Conservation (phyloP, 2,797 vertebrate genomes). For the Sebastes hubbsi region DNA sequence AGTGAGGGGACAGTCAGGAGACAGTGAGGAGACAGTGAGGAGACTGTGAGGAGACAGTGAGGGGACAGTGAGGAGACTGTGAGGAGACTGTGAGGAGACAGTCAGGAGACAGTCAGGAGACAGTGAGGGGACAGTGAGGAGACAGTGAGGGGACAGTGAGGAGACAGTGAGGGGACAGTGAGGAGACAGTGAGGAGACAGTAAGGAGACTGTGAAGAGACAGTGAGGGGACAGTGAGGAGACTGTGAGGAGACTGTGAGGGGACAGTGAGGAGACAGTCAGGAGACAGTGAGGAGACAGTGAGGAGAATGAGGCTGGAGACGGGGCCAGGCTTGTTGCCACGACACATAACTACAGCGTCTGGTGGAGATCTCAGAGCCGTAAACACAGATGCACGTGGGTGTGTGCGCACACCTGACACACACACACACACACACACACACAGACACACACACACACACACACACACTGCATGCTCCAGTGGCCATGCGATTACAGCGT, state of each 20-base stretch:
- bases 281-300: too few species aligned
- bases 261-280: not conserved
- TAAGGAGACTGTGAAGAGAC: not conserved
- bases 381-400: not conserved
- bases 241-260: not conserved
- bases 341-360: constrained; percentile 16
- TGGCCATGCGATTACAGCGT: constrained; percentile 55
- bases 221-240: not conserved
- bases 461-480: constrained; percentile 45
- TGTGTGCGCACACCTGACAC: constrained; percentile 28
- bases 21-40: not conserved
- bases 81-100: not conserved
- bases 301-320: not conserved
- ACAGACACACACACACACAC: constrained; percentile 30
- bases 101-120: constrained; percentile 15
- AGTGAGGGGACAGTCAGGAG: not conserved
- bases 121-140: not conserved
- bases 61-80: not conserved
- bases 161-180: not conserved
- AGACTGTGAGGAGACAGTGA: not conserved
- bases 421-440: not conserved
- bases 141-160: not conserved
- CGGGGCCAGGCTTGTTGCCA: constrained; percentile 7
- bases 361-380: constrained; percentile 19
- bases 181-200: not conserved